phyloP scores from a whole-genome alignment of 2,888 invertebrate genomes.

The Scrobipalpa costella region DNA sequence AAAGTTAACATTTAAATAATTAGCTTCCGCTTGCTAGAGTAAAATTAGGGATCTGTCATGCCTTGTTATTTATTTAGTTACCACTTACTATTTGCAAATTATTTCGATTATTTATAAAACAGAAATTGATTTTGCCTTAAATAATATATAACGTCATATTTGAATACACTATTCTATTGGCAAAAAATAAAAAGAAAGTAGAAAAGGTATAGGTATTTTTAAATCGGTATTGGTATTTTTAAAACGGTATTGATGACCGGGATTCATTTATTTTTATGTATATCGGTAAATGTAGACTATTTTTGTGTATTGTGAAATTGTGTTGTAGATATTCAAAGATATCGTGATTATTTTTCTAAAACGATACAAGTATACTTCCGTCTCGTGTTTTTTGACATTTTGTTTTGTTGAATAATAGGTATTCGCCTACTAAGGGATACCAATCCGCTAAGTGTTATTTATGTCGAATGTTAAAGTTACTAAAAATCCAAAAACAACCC shows the following conservation, averaged over 20 bases:
- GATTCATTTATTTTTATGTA: slow-evolving; percentile 3
- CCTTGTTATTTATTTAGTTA: slow-evolving; percentile 7
- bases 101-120: no score
- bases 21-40: background rate
- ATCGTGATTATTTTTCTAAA: background rate
- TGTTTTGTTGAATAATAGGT: background rate
- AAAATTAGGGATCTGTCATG: background rate
- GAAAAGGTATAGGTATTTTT: background rate
- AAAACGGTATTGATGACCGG: background rate
- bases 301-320: slow-evolving; percentile 1
- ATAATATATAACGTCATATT: no score
- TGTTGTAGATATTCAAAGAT: background rate
- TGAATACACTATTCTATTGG: no score
- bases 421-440: no score
- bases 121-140: no score
- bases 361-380: no score
- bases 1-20: no score
- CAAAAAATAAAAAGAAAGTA: background rate
- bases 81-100: background rate
- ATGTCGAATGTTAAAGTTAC: background rate
- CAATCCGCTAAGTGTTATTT: background rate
- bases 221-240: background rate
- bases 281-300: background rate
- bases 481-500: no score
- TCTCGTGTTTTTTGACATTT: no score